A percentile compares a stretch with the other conserved stretches of the same genome.
These are phyloP conservation scores for Lasioglossum oenotherae DNA, from an alignment of 2,888 invertebrate species.

Conservation along the genomic window DNA sequence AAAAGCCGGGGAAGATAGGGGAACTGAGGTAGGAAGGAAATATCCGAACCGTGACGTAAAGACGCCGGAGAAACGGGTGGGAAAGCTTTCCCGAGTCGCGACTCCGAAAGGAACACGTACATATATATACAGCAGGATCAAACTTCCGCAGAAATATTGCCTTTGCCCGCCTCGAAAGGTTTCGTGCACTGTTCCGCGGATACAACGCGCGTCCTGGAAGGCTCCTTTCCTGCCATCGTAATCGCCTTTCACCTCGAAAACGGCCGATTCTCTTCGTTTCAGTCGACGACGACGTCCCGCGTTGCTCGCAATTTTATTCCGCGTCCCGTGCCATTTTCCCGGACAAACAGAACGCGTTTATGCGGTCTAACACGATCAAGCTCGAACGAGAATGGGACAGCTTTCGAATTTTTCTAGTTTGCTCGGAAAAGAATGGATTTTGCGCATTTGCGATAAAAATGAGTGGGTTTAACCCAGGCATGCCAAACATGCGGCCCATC, in stretches of 20 bases:
- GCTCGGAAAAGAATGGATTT: background rate
- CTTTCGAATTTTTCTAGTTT: background rate
- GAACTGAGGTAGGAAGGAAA: background rate
- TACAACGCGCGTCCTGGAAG: conserved; percentile 1
- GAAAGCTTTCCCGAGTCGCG: conserved; percentile 38
- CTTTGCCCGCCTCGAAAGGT: conserved; percentile 25
- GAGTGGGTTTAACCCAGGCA: no score
- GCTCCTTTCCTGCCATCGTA: conserved; percentile 13
- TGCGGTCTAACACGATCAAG: background rate
- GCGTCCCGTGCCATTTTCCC: background rate
- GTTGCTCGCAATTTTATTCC: conserved; percentile 16
- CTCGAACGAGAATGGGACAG: background rate
- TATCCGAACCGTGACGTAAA: conserved; percentile 1
- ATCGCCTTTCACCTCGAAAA: conserved; percentile 18
- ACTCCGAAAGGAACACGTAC: conserved; percentile 12
- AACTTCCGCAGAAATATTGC: conserved; percentile 45
- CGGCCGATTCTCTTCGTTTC: conserved; percentile 25
- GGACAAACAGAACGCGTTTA: conserved; percentile 14
- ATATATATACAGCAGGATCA: background rate
- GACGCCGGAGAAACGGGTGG: background rate
- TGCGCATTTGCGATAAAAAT: background rate
- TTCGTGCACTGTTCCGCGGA: conserved; percentile 9
- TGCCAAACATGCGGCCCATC: no score
- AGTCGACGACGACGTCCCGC: background rate
- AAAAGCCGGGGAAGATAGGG: conserved; percentile 2